Evolutionary conservation across 2,113 vertebrate genomes (phyloP).

Genomic region (Sorex araneus): DNA sequence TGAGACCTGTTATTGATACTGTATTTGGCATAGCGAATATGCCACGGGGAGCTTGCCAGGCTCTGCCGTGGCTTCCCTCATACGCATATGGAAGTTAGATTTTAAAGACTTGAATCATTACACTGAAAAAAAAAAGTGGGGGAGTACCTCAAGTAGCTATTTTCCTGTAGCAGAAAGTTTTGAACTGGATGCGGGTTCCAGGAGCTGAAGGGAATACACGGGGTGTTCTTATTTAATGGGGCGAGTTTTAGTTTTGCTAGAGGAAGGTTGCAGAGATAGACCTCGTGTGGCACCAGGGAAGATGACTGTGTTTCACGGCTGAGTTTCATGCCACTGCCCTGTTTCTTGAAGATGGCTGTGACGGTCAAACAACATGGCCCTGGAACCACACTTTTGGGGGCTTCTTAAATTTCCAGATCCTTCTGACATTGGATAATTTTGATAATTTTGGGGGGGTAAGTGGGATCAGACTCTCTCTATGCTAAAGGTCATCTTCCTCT

Average conservation of each 20-base stretch:
- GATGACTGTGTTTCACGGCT: too few relatives aligned
- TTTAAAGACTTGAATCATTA: background rate
- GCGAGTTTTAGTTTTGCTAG: background rate
- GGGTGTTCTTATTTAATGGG: too few relatives aligned
- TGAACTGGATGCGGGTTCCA: background rate
- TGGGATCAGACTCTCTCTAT: background rate
- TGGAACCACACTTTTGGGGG: background rate
- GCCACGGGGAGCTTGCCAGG: too few relatives aligned
- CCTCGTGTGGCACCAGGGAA: background rate
- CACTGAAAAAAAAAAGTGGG: too few relatives aligned
- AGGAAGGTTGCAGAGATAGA: background rate
- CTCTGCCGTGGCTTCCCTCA: too few relatives aligned
- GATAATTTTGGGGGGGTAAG: too few relatives aligned
- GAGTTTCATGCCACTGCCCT: background rate
- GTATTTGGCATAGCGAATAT: too few relatives aligned
- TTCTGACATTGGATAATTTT: background rate
- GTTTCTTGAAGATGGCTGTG: background rate
- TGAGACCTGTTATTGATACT: too few relatives aligned
- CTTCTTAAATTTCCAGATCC: conserved; percentile 33
- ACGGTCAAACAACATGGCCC: background rate
- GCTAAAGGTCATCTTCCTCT: background rate
- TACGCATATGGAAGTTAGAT: conserved; percentile 23
- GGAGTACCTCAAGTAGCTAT: background rate
- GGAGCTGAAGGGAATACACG: background rate
- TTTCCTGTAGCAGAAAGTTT: background rate